Percentiles rank a stretch among this genome's conserved stretches.
These are phyloP conservation scores for Marisa cornuarietis DNA, from an alignment of 1,140 invertebrate genomes.

Conservation along the genomic window DNA sequence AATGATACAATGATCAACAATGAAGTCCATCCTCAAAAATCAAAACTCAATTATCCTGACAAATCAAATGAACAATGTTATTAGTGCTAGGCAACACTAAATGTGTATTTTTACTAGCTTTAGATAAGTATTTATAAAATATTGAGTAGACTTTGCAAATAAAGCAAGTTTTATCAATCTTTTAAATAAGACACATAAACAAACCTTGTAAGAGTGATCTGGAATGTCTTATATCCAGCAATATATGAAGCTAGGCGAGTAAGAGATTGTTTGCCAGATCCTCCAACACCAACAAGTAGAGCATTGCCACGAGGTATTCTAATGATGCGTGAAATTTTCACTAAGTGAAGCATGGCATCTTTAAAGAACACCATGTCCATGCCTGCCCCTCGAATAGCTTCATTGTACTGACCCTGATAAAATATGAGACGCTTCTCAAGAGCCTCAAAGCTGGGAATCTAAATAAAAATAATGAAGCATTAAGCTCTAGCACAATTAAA, in stretches of 20 bases:
- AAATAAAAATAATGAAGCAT: background rate
- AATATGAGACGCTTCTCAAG: conserved; percentile 87
- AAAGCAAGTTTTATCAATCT: background rate
- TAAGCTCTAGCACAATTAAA: background rate
- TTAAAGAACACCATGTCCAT: conserved; percentile 99
- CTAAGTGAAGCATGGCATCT: conserved; percentile 69
- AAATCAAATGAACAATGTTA: no score
- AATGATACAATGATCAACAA: no score
- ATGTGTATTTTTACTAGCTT: background rate
- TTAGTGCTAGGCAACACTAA: no score
- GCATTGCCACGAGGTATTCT: conserved; percentile 89
- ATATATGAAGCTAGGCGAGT: conserved; percentile 63
- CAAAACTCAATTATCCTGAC: no score
- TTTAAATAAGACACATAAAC: conserved; percentile 67
- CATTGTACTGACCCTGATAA: conserved; percentile 94
- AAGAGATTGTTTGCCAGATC: conserved; percentile 65
- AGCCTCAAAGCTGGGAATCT: conserved; percentile 70
- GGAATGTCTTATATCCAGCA: conserved; percentile 61
- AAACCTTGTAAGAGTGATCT: conserved; percentile 86
- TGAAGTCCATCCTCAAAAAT: no score
- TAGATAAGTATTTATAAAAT: background rate
- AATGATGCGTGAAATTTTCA: conserved; percentile 92
- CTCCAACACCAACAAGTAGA: conserved; percentile 64
- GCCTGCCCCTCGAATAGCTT: conserved; percentile 90
- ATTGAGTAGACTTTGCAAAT: background rate